phyloP scores from a whole-genome alignment of 1,140 invertebrate genomes.

The Drosophila leontia region DNA sequence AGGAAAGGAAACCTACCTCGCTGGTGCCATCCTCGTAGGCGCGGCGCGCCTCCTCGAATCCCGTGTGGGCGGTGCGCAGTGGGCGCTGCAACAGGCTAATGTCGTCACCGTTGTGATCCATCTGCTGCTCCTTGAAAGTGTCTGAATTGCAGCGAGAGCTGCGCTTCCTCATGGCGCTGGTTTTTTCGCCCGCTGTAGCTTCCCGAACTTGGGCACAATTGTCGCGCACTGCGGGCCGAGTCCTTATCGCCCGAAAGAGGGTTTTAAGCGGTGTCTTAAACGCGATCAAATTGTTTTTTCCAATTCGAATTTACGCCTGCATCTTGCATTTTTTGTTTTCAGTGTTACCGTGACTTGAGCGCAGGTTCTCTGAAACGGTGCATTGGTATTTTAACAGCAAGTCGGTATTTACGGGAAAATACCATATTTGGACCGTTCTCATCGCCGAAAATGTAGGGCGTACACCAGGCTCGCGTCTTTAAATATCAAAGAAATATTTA shows the following conservation, averaged over 20 bases:
- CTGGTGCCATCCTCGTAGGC: conserved; percentile 87
- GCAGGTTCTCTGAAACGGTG: background rate
- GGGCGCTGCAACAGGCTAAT: conserved; percentile 88
- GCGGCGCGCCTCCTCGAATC: conserved; percentile 87
- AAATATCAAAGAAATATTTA: no score
- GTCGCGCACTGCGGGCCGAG: conserved; percentile 1
- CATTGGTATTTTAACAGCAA: background rate
- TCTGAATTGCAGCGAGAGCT: conserved; percentile 73
- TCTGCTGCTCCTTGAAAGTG: conserved; percentile 60
- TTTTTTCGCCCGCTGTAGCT: background rate
- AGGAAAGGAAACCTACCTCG: conserved; percentile 85
- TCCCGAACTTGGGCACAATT: background rate
- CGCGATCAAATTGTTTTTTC: conserved; percentile 36
- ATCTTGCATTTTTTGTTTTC: conserved; percentile 73
- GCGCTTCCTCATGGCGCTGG: conserved; percentile 66
- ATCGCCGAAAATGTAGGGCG: background rate
- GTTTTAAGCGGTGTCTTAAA: conserved; percentile 9
- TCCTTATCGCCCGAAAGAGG: conserved; percentile 2
- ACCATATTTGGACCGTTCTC: background rate
- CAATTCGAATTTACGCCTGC: conserved; percentile 58
- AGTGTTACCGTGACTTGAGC: conserved; percentile 26
- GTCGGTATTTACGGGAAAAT: background rate
- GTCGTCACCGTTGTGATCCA: conserved; percentile 82
- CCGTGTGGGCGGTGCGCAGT: conserved; percentile 87
- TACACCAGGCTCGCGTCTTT: background rate